phyloP scores from a whole-genome alignment of 2,797 vertebrate species.

The Calcarius lapponicus region DNA sequence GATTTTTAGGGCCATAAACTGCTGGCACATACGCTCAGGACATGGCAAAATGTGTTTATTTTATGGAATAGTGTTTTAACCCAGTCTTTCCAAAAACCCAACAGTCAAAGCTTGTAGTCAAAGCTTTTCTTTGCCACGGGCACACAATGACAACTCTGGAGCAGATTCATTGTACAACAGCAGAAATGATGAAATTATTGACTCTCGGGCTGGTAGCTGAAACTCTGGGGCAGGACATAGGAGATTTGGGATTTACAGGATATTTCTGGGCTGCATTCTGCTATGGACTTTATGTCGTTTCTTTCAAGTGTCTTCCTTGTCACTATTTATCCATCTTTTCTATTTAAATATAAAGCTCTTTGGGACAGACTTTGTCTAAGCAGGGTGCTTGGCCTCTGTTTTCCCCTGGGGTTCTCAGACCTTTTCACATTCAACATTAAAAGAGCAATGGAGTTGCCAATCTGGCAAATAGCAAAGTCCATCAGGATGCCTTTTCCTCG shows the following conservation, averaged over 20 bases:
- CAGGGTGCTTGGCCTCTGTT: not conserved
- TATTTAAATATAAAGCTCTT: slow-evolving; percentile 44
- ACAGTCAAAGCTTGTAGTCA: not conserved
- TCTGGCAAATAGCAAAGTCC: not conserved
- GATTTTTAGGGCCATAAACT: not conserved
- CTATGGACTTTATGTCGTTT: slow-evolving; percentile 5
- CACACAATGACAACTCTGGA: not conserved
- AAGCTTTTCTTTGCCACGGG: not conserved
- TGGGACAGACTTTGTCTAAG: not conserved
- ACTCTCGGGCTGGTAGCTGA: not conserved
- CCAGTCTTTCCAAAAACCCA: not conserved
- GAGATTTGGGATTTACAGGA: not conserved
- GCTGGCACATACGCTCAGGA: not conserved
- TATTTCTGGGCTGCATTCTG: slow-evolving; percentile 30
- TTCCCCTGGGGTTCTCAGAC: not conserved
- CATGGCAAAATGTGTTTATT: not conserved
- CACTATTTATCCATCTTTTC: slow-evolving; percentile 36
- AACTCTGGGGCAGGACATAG: not conserved
- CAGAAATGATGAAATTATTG: not conserved
- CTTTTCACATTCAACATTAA: not conserved
- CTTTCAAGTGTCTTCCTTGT: not conserved
- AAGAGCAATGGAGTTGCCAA: not conserved
- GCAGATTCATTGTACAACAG: not conserved
- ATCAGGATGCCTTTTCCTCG: accelerated
- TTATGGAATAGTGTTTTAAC: not conserved